phyloP scores from a whole-genome alignment of 2,888 invertebrate species.

The Girardia tigrina region DNA sequence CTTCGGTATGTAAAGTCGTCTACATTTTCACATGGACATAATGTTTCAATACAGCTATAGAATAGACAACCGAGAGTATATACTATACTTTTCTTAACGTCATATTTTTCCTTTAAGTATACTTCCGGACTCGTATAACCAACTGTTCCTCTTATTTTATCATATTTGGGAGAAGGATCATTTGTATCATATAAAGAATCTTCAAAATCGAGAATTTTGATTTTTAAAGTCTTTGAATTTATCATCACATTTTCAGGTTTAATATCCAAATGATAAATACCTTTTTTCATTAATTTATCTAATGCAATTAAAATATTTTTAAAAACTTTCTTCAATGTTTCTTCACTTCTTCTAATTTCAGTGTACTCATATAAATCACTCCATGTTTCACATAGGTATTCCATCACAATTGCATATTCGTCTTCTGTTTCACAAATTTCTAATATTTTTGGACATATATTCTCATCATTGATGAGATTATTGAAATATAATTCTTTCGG shows the following conservation, averaged over 20 bases:
- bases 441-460: neutral
- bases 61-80: neutral
- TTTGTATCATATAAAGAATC: neutral
- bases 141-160: neutral
- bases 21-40: neutral
- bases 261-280: conserved; percentile 8
- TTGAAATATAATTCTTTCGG: neutral
- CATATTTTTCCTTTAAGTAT: neutral
- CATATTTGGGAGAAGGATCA: neutral
- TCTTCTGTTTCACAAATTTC: neutral
- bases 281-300: neutral
- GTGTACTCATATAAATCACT: neutral
- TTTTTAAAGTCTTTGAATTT: neutral
- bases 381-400: neutral
- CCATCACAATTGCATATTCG: conserved; percentile 11
- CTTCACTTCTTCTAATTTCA: neutral
- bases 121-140: neutral
- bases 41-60: neutral
- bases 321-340: neutral
- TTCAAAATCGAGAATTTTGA: neutral
- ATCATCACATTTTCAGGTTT: neutral
- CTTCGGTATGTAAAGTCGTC: too few species aligned
- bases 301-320: neutral
- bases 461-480: neutral
- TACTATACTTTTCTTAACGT: neutral